A percentile compares a stretch with the other conserved stretches of the same genome.
Evolutionary conservation across 2,797 vertebrate species (phyloP).

Genomic region (Manis javanica): DNA sequence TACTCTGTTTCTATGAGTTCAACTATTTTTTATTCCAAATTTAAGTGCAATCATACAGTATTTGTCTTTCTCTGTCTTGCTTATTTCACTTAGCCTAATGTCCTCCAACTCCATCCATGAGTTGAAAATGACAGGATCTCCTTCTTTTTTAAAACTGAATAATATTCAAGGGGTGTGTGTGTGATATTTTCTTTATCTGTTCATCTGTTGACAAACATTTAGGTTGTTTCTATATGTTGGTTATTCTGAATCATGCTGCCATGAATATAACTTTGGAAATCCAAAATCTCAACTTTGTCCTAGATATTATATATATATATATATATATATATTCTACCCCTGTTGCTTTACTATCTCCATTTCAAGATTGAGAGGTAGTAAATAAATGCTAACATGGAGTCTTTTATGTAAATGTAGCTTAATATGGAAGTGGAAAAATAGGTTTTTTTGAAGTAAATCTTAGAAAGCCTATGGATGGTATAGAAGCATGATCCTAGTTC

Average conservation of each 20-base stretch:
- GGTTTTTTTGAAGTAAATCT: background rate
- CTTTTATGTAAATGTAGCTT: background rate
- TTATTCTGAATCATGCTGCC: background rate
- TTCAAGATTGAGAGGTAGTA: background rate
- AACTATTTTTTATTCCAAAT: background rate
- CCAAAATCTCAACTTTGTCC: background rate
- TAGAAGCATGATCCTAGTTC: background rate
- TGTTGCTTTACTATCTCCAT: background rate
- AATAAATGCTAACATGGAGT: background rate
- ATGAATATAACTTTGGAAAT: constrained; percentile 25
- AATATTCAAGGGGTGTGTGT: background rate
- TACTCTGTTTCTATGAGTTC: background rate
- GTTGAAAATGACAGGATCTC: background rate
- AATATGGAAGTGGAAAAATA: background rate
- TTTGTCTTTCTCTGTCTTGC: background rate
- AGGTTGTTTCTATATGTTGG: background rate
- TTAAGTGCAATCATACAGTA: background rate
- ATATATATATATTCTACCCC: background rate
- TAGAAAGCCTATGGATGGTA: background rate
- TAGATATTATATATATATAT: background rate
- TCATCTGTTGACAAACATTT: background rate
- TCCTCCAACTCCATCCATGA: background rate
- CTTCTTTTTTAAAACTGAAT: constrained; percentile 4
- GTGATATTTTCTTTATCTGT: background rate
- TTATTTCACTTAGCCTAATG: background rate